Base-by-base conservation (phyloP, 1,140 invertebrate genomes). In the Theocolax elegans region DNA sequence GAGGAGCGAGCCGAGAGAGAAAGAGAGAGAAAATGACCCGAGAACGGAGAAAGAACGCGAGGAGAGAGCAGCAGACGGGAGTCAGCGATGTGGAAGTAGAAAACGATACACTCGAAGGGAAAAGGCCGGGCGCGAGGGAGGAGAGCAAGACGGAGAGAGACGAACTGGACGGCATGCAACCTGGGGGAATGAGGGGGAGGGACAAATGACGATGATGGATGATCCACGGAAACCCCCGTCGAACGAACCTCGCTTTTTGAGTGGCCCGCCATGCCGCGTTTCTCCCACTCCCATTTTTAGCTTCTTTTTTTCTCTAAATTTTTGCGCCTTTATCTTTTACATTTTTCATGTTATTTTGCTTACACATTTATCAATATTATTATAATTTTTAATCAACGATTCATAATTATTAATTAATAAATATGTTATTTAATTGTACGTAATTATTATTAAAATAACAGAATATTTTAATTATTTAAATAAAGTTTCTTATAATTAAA, bases 141-240 rank as follows among this genome's bases (percentile, higher is more conserved):
- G 54, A 59, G 42, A 46, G 72, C 73, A 76, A 77, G 77, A 80
- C 73, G 68, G 74, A 64, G 72, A 72, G 71, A 74, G 74, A 72
- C 71, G 72, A 75, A 74, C 67, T 63, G 56, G 54, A 75, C 76
- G 74, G 71, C 76, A 76, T 74, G 60, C 65, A 72, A 71, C 60
- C 19, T 67, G 23, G 66, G 69, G n/a, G 19, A n/a, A 51, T 6
- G 19, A 51, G 19, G 23, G 67, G 75, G 77, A 79, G 77, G 76
- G 72, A 82, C 72, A 71, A 72, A 74, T 81, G 81, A 82, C 80
- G 80, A 83, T 84, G 82, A 83, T 81, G 79, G 74, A 83, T 83
- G 77, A 76, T 76, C 78, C 77, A 78, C 72, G 75, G 79, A 82
- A 82, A 79, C 77, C 73, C 75, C 66, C 53, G 46, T 29, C 7